Percentiles rank a stretch among this genome's conserved stretches.
Conservation (phyloP, 2,888 invertebrate species). For the Spilosoma lubricipeda region DNA sequence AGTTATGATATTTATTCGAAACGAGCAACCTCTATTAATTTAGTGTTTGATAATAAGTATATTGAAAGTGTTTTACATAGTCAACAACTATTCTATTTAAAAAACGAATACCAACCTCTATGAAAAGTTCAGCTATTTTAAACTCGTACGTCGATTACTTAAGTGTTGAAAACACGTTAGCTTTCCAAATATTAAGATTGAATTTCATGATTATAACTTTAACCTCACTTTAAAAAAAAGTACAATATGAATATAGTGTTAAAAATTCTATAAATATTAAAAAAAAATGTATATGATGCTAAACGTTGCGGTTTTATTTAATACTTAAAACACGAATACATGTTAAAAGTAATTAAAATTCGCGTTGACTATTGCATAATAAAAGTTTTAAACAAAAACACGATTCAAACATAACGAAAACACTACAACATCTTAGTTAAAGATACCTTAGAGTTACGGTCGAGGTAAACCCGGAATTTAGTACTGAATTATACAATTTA, state of each 20-base stretch:
- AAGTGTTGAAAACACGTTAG: neutral
- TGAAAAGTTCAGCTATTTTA: constrained; percentile 27
- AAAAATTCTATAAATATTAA: no score
- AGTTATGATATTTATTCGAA: constrained; percentile 48
- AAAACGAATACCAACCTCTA: constrained; percentile 31
- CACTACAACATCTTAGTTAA: constrained; percentile 33
- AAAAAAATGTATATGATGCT: neutral
- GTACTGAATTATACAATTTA: constrained; percentile 47
- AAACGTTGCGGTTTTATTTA: neutral
- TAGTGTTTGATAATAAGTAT: constrained; percentile 28
- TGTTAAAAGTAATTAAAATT: neutral
- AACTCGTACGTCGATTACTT: constrained; percentile 20
- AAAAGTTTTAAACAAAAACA: neutral
- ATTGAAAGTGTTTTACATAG: constrained; percentile 22
- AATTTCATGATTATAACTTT: neutral
- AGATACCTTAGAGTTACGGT: constrained; percentile 23
- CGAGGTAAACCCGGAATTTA: constrained; percentile 25
- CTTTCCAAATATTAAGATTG: neutral
- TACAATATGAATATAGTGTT: no score
- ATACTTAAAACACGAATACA: no score
- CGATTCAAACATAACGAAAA: constrained; percentile 23
- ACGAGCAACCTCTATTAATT: constrained; percentile 29
- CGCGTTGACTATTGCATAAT: neutral
- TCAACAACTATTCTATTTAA: constrained; percentile 32
- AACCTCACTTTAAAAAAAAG: neutral